Conservation (phyloP, 1,140 invertebrate species). For the Drosophila baimaii region DNA sequence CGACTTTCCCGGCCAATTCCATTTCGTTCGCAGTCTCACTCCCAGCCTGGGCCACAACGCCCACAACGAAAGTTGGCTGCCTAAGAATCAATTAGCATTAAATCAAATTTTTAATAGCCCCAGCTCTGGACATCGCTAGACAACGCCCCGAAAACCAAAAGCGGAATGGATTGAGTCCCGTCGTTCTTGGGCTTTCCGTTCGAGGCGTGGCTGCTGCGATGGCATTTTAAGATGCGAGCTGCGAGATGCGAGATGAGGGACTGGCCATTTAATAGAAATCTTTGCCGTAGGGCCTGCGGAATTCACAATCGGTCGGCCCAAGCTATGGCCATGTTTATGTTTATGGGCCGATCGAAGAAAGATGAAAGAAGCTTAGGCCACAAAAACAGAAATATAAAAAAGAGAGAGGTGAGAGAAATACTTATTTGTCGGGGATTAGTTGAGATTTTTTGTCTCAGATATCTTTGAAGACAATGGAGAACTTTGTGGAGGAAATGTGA, state of each 20-base stretch:
- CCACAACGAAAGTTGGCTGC: slow-evolving; percentile 46
- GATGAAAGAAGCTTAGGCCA: slow-evolving; percentile 28
- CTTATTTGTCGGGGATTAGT: slow-evolving; percentile 18
- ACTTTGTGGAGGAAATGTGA: slow-evolving; percentile 9
- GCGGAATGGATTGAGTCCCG: neutral
- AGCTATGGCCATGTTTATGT: slow-evolving; percentile 21
- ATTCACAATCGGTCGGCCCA: slow-evolving; percentile 6
- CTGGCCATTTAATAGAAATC: slow-evolving; percentile 36
- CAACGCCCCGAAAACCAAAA: slow-evolving; percentile 1
- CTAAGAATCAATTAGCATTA: slow-evolving; percentile 76
- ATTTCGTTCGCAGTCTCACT: slow-evolving; percentile 6
- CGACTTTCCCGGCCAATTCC: slow-evolving; percentile 46
- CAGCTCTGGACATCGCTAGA: slow-evolving; percentile 19
- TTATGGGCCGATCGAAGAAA: slow-evolving; percentile 26
- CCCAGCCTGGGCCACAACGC: slow-evolving; percentile 32
- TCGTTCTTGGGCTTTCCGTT: slow-evolving; percentile 9
- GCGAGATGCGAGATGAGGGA: slow-evolving; percentile 18
- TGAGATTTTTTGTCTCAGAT: slow-evolving; percentile 26
- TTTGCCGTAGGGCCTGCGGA: slow-evolving; percentile 25
- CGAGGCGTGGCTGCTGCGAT: slow-evolving; percentile 31
- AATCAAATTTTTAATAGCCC: slow-evolving; percentile 68
- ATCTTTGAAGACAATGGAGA: slow-evolving; percentile 5
- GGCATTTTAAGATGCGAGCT: slow-evolving; percentile 24
- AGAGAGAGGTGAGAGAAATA: slow-evolving; percentile 28
- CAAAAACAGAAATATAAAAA: slow-evolving; percentile 11